Percentiles rank a stretch among this genome's conserved stretches.
Evolutionary conservation across 64 coral and sea anemone species (phyloP).

Genomic region (Cladopsammia gracilis): DNA sequence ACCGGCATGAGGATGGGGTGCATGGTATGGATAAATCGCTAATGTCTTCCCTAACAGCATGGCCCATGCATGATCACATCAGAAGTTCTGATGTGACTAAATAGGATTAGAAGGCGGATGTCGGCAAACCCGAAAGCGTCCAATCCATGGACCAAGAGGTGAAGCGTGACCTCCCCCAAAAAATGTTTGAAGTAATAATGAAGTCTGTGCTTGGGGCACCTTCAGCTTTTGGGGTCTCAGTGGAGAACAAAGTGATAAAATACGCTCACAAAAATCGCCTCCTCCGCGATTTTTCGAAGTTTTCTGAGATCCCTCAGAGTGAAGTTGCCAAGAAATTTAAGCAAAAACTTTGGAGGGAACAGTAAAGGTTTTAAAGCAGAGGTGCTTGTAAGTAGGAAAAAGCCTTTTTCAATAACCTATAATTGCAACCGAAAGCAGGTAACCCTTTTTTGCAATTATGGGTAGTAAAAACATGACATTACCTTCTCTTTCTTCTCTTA

Average conservation of each 20-base stretch:
- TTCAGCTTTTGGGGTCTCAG: neutral
- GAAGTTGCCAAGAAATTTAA: conserved; percentile 44
- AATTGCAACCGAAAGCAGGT: neutral
- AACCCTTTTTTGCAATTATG: conserved; percentile 17
- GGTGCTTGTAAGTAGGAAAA: conserved; percentile 24
- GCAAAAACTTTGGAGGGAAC: conserved; percentile 25
- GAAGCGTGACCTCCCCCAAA: conserved; percentile 9
- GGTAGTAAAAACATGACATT: neutral
- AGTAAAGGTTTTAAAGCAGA: conserved; percentile 29
- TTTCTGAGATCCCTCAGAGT: conserved; percentile 3
- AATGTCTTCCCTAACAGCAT: conserved; percentile 21
- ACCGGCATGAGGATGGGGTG: conserved; percentile 22
- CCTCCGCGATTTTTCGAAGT: conserved; percentile 28
- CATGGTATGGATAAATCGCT: conserved; percentile 32
- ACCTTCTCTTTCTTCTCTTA: neutral
- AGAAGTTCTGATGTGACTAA: conserved; percentile 36
- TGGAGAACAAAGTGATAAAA: conserved; percentile 8
- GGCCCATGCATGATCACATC: conserved; percentile 44
- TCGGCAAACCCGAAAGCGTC: conserved; percentile 39
- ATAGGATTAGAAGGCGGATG: conserved; percentile 18
- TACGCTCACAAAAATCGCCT: neutral
- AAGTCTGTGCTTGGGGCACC: too few species aligned
- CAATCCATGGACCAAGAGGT: conserved; percentile 45
- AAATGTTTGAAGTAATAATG: too few species aligned
- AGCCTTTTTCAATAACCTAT: conserved; percentile 5